Evolutionary conservation across 2,113 vertebrate species (phyloP), one percentile per base, ranked within the genome.

Genomic region (Narcine bancroftii): DNA sequence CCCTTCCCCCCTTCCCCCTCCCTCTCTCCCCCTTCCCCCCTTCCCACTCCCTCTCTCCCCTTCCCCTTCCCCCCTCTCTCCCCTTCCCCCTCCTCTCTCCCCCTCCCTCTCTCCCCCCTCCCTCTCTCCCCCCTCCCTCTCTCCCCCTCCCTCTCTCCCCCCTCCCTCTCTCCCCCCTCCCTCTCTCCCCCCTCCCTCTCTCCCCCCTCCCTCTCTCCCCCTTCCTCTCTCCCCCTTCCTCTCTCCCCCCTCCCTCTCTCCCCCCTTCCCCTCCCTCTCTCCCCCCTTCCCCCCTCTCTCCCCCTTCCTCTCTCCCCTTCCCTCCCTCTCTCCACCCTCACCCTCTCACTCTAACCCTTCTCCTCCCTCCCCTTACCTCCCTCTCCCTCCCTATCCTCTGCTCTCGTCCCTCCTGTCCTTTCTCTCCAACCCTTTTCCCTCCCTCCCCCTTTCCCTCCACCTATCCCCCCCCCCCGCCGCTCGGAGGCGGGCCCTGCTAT

Each of bases 11-110:
- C 33, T 77, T 24, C 92, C 81, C 83, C 75, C 36, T 47, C 42
- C 24, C 10, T n/a, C 56, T 13, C 15, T 39, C 73, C 85, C 11
- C 75, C 47, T 45, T 45, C 21, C 17, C 89, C 76, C 39, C 73
- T 42, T 21, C 92, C 65, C 83, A 92, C 56, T 60, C 33, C 72
- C 76, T 92, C 92, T 92, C 92, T 47, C 92, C 92, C 76, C 92
- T 83, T 83, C 92, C 92, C 56, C 93, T 92, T 93, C 36, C n/a
- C 11, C 2, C 10, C 36, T 11, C 36, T 4, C 15, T n/a, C 33
- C 36, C 3, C 15, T 15, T 36, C 11, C 36, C 36, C 71, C 29
- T n/a, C 19, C 71, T 10, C 7, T n/a, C 29, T n/a, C 71, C 71
- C 29, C 71, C n/a, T 11, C n/a, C 71, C 29, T 7, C 3, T n/a